Evolutionary conservation across 2,797 vertebrate genomes (phyloP).

Genomic region (Leptoclinus maculatus): DNA sequence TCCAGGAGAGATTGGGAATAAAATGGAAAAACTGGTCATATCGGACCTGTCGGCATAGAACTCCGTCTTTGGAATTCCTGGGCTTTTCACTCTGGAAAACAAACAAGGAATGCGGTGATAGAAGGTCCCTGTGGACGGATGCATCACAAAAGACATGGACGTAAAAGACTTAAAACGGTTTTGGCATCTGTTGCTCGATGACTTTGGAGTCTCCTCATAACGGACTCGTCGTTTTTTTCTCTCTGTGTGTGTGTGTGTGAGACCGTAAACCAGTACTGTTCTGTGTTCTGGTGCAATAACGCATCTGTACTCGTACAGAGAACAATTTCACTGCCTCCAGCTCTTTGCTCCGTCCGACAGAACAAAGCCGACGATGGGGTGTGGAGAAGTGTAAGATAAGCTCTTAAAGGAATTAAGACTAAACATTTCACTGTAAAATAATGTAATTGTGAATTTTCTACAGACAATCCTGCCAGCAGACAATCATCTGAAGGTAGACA

Average conservation of each 20-base stretch:
- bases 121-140: slow-evolving; percentile 14
- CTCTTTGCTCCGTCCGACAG: slow-evolving; percentile 29
- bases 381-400: slow-evolving; percentile 26
- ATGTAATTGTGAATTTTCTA: slow-evolving; percentile 52
- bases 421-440: slow-evolving; percentile 45
- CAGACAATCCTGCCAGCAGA: slow-evolving; percentile 77
- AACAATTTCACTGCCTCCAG: slow-evolving; percentile 47
- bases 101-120: slow-evolving; percentile 14
- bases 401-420: slow-evolving; percentile 46
- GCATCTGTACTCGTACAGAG: slow-evolving; percentile 48
- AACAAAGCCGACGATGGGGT: slow-evolving; percentile 23
- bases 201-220: slow-evolving; percentile 37
- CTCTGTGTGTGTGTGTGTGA: slow-evolving; percentile 71
- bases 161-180: slow-evolving; percentile 35
- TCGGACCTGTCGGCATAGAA: slow-evolving; percentile 89
- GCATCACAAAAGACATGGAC: slow-evolving; percentile 36
- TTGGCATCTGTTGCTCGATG: slow-evolving; percentile 15
- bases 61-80: slow-evolving; percentile 38
- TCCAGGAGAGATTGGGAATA: slow-evolving; percentile 91
- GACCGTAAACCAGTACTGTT: slow-evolving; percentile 53
- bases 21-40: slow-evolving; percentile 93
- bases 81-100: slow-evolving; percentile 67
- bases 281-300: slow-evolving; percentile 62
- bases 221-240: slow-evolving; percentile 39
- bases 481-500: slow-evolving; percentile 61